Base-by-base conservation (phyloP, 2,797 vertebrate genomes). In the Rhinichthys osculus region DNA sequence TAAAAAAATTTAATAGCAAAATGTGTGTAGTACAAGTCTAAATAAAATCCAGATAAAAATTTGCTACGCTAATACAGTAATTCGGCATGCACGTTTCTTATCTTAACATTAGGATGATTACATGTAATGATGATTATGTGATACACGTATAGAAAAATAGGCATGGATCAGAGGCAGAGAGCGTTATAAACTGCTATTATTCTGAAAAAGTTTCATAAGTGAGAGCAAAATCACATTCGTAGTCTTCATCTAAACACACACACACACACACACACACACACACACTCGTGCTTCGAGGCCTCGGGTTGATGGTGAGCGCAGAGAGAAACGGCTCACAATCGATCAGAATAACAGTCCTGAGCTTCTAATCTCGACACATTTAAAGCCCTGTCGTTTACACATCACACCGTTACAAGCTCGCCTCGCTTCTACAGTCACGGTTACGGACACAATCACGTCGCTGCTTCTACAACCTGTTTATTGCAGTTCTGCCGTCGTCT, bases 271-370 rank as follows among this genome's bases (percentile, higher is more conserved):
- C 88, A 47, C 59, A 79, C 88, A 27, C 27, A 27, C 70, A 77
- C 88, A 90, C 87, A 92, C 91, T 92, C 91, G 87, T 82, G 23
- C 83, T 83, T 84, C 89, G 92, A 93, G 93, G 92, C 91, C 85
- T 88, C 84, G 87, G 89, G 88, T 92, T 86, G 76, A 78, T 81
- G 81, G 47, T 81, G 84, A 86, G 90, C 86, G 92, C 90, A 92
- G 84, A 91, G 86, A 73, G 72, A 73, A 77, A 66, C 85, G 85
- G 64, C 82, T 82, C 84, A 82, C 72, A 90, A 89, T 93, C 92
- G 92, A 91, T 92, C 94, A 90, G 74, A 57, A 92, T 93, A 91
- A 94, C 91, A 90, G 92, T 95, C 95, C 95, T 96, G 95, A 96
- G 94, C 94, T 94, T 91, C 90, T 91, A 73, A 92, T 92, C 90